Base-by-base conservation (phyloP, 2,888 invertebrate species). In the Chouioia cunea region DNA sequence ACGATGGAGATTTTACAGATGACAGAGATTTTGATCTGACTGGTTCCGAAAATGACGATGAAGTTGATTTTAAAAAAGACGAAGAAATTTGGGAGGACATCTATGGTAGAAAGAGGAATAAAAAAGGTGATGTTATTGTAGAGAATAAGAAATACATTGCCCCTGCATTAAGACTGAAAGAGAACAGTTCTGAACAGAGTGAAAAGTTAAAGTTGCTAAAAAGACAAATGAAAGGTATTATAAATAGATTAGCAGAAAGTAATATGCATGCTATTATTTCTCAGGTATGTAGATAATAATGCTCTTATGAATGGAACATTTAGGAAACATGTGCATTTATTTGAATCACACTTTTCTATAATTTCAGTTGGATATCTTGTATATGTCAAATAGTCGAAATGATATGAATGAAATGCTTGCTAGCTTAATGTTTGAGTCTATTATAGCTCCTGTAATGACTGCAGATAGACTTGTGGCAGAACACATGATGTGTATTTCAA, bases 201-300 rank as follows among this genome's bases (percentile, higher is more conserved):
- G 88, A 91, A 80, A 89, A 92, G 72, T 79, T 93, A 36, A 87
- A 87, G 12, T 89, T 90, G 76, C 82, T 97, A n/a, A 91, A 89
- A 78, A 91, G 92, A 78, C 93, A 94, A 84, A 87, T 97, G 71
- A 97, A 97, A 87, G 97, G 96, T 65, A 88, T 94, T 2, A 86
- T 97, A 0, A 97, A 97, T 87, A 91, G 95, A 71, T 85, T 97
- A 48, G 91, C 97, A 0, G 96, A 96, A 81, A 90, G 91, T 22
- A 98, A 97, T 84, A 91, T 98, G 82, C 93, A 94, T 83, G 91
- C 91, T 83, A 96, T 97, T 36, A 88, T 93, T 64, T 88, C 88
- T 0, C 86, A 88, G 82, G 87, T 87, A 81, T 68, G 62, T 60
- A 27, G 6, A 12, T n/a, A 43, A 58, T 36, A 58, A 36, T 58